Percentiles rank a stretch among this genome's conserved stretches.
Evolutionary conservation across 2,888 invertebrate species (phyloP).

Genomic region (Trichopoda pennipes): DNA sequence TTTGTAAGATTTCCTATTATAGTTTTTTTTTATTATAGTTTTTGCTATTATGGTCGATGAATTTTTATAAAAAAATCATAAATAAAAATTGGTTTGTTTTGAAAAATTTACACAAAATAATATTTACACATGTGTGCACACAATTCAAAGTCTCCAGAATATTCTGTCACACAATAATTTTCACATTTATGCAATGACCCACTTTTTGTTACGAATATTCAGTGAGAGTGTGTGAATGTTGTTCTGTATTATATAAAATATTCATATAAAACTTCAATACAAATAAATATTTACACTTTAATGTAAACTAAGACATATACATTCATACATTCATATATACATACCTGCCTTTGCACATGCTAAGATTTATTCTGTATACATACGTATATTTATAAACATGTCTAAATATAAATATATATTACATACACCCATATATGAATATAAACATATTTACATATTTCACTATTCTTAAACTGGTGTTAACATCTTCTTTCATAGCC

Average conservation of each 20-base stretch:
- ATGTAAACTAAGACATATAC: conserved; percentile 9
- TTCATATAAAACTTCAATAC: conserved; percentile 7
- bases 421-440: no score
- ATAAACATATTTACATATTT: no score
- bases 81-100: background rate
- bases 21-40: no score
- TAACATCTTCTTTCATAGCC: no score
- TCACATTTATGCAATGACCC: conserved; percentile 24
- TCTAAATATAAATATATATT: no score
- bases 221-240: background rate
- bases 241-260: background rate
- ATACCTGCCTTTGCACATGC: background rate
- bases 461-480: background rate
- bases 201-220: conserved; percentile 1
- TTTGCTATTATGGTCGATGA: background rate
- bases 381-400: no score
- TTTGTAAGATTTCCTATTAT: no score
- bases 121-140: background rate
- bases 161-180: background rate
- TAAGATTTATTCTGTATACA: no score
- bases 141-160: background rate
- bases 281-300: conserved; percentile 2
- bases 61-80: conserved; percentile 27
- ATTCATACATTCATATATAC: background rate
- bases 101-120: conserved; percentile 26